Evolutionary conservation across 2,888 invertebrate species (phyloP).

Genomic region (Cinara cedri): DNA sequence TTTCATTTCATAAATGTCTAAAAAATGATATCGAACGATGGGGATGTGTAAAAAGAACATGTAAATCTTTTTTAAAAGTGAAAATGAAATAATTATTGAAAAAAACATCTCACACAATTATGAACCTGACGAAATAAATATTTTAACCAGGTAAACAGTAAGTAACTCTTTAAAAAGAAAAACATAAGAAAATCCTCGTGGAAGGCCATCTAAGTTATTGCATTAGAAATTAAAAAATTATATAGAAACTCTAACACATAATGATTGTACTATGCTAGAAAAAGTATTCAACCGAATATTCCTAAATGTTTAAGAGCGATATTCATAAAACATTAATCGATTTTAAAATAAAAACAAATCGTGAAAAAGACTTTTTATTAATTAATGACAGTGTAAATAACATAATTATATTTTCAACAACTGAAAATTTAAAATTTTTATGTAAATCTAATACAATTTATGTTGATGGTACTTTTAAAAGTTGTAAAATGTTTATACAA

Average conservation of each 20-base stretch:
- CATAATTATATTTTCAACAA: conserved; percentile 29
- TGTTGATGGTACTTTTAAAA: no score
- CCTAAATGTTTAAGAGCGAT: conserved; percentile 12
- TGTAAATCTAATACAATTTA: conserved; percentile 32
- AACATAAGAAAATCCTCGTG: conserved; percentile 8
- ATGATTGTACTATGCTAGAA: conserved; percentile 1
- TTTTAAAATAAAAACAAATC: conserved; percentile 14
- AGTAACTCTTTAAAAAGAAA: conserved; percentile 28
- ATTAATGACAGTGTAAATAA: conserved; percentile 34
- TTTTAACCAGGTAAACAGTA: neutral
- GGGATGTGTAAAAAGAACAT: no score
- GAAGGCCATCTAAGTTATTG: conserved; percentile 15
- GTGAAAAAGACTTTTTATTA: conserved; percentile 21
- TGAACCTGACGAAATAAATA: conserved; percentile 10
- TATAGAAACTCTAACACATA: no score
- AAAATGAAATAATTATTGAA: conserved; percentile 14
- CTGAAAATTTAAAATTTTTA: conserved; percentile 36
- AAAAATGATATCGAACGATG: conserved; percentile 8
- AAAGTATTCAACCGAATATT: conserved; percentile 7
- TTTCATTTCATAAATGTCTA: neutral
- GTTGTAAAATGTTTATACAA: no score
- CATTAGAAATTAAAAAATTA: conserved; percentile 16
- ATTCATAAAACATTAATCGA: conserved; percentile 16
- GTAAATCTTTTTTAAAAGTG: conserved; percentile 6
- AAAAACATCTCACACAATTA: neutral